Base-by-base conservation (phyloP, 2,888 invertebrate species). In the Hirtodrosophila alboralis region DNA sequence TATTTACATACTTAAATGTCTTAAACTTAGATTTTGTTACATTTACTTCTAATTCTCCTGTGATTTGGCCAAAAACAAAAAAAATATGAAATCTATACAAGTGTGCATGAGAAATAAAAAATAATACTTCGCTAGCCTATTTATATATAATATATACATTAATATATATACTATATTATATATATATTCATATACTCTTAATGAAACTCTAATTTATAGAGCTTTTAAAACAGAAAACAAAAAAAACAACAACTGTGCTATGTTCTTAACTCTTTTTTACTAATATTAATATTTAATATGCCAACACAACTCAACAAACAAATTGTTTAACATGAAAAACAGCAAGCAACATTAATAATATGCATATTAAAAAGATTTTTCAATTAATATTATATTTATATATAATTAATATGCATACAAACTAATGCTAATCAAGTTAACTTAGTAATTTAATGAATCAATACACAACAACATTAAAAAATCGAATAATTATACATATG, bases 21-120 rank as follows among this genome's bases (percentile, higher is more conserved):
- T 45, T 61, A 28, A 27, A 52, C 54, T 64, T 59, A 49, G 54
- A 53, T 56, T 68, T 40, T 72, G 53, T 51, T 72, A 59, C n/a
- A n/a, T 41, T 41, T 51, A 73, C 60, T 68, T 60, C 60, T 71
- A 69, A 72, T 72, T 72, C 72, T 72, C 72, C 72, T 72, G 72
- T 73, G 72, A 72, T 72, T 72, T 73, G 74, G 72, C 72, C 72
- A 72, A 72, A 71, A 53, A 38, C 21, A 14, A 38, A 34, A 40
- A 21, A 23, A 33, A 9, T 18, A 18, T 5, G 21, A 47, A 66
- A 66, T 52, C 60, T 52, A 37, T 36, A 62, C 63, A 54, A 66
- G 38, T 62, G 67, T 58, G 67, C 57, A 68, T 68, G 67, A 49
- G 33, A 8, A 12, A 56, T 21, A 3, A 16, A 21, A 49, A n/a